A percentile compares a stretch with the other conserved stretches of the same genome.
Evolutionary conservation across 1,140 invertebrate genomes (phyloP).

Genomic region (Cotesia glomerata): DNA sequence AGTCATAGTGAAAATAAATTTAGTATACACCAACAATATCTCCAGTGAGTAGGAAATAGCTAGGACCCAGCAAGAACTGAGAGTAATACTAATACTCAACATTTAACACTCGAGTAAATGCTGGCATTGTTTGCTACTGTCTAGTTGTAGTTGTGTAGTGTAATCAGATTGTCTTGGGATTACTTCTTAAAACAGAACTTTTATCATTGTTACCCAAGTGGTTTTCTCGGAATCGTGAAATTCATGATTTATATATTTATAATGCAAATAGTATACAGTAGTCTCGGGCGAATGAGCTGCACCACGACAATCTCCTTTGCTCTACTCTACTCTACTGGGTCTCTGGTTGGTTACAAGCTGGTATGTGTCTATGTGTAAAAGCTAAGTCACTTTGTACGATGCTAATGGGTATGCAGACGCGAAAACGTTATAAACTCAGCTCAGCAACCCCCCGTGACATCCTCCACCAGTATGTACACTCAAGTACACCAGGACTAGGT

Average conservation of each 20-base stretch:
- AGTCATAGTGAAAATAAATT: background rate
- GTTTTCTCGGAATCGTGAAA: slow-evolving; percentile 20
- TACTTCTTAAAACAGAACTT: background rate
- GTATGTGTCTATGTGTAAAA: background rate
- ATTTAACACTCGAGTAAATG: no score
- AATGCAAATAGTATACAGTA: slow-evolving; percentile 23
- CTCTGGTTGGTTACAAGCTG: no score
- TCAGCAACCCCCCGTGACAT: no score
- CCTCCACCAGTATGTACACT: background rate
- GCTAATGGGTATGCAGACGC: slow-evolving; percentile 17
- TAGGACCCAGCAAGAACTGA: no score
- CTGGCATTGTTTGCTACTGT: background rate
- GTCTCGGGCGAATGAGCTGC: slow-evolving; percentile 16
- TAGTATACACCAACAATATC: background rate
- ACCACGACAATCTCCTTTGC: slow-evolving; percentile 24
- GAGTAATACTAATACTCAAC: no score
- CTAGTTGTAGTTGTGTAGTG: background rate
- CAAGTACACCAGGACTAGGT: background rate
- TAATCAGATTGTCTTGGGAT: background rate
- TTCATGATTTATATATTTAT: slow-evolving; percentile 23
- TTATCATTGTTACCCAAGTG: background rate
- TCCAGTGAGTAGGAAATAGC: background rate
- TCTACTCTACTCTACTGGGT: background rate
- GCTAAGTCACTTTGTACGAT: slow-evolving; percentile 23
- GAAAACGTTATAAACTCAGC: slow-evolving; percentile 26